These are phyloP conservation scores for Catharus minimus DNA, from an alignment of 2,113 vertebrate species.

Conservation along the genomic window DNA sequence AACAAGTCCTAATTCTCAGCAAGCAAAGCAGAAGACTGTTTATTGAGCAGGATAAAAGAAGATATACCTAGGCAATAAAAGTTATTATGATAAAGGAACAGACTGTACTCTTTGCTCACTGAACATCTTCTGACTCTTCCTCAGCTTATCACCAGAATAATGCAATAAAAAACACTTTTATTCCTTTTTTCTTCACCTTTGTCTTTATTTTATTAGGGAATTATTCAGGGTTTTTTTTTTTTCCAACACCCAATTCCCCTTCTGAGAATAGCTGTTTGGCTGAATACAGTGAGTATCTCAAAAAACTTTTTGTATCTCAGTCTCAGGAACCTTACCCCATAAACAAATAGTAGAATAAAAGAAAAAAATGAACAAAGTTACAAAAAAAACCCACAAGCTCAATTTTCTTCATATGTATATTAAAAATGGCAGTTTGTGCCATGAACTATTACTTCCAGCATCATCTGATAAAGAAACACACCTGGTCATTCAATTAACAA, in stretches of 20 bases:
- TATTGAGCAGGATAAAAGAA: constrained; percentile 7
- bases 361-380: background rate
- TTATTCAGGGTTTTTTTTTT: background rate
- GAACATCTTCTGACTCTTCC: constrained; percentile 22
- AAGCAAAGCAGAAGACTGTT: background rate
- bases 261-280: background rate
- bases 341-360: background rate
- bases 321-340: background rate
- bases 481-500: background rate
- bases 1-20: background rate
- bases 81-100: constrained; percentile 49
- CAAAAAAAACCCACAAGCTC: background rate
- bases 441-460: background rate
- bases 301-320: background rate
- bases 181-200: background rate
- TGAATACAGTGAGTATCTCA: background rate
- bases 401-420: background rate
- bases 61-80: constrained; percentile 26
- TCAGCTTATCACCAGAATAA: background rate
- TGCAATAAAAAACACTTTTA: background rate
- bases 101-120: constrained; percentile 6
- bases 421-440: background rate
- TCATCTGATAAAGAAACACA: background rate
- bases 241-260: background rate
- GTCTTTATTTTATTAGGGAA: background rate